These are phyloP conservation scores for Chaenodraco wilsoni DNA, from an alignment of 2,797 vertebrate genomes.

Conservation along the genomic window DNA sequence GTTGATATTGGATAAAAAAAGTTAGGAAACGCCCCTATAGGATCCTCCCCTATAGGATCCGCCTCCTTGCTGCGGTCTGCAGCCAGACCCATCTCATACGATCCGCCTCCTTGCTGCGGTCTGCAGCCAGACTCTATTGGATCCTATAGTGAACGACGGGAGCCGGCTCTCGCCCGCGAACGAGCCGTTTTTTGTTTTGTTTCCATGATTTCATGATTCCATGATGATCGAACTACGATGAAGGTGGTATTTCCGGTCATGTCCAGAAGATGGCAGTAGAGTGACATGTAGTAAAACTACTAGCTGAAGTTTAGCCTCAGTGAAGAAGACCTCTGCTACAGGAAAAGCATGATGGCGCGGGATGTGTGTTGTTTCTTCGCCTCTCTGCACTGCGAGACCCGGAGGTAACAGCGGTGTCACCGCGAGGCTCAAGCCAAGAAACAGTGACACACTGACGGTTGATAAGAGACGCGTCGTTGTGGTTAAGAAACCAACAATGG, in stretches of 20 bases:
- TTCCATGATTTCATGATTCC: too few species aligned
- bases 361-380: conserved; percentile 10
- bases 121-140: too few species aligned
- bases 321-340: conserved; percentile 48
- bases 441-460: conserved; percentile 1
- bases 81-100: too few species aligned
- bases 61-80: too few species aligned
- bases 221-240: background rate
- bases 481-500: conserved; percentile 38
- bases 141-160: too few species aligned
- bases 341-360: conserved; percentile 69
- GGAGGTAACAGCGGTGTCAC: conserved; percentile 44
- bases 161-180: too few species aligned
- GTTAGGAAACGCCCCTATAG: too few species aligned
- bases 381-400: background rate
- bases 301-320: background rate
- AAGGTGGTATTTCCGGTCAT: rapidly evolving
- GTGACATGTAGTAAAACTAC: background rate
- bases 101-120: too few species aligned
- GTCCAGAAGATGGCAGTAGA: conserved; percentile 44
- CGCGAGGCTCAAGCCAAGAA: background rate
- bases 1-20: too few species aligned
- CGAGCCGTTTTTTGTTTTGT: too few species aligned
- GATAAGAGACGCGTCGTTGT: background rate
- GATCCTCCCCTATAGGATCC: too few species aligned